phyloP scores from a whole-genome alignment of 2,113 vertebrate genomes.

The Piprites chloris region DNA sequence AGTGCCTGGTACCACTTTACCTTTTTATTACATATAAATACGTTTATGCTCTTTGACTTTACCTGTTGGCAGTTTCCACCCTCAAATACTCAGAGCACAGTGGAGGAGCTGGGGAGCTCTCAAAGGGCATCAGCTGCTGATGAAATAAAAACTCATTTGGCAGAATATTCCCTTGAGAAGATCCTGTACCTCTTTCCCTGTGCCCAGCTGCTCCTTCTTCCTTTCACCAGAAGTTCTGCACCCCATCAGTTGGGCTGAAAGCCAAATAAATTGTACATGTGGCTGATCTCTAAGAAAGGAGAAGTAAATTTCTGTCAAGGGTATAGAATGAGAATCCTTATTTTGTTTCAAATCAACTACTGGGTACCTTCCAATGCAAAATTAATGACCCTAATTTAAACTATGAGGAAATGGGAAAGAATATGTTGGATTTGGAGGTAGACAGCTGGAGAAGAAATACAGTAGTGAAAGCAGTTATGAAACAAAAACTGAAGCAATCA shows the following conservation, averaged over 20 bases:
- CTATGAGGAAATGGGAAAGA: background rate
- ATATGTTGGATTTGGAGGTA: background rate
- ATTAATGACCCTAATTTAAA: background rate
- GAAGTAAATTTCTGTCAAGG: background rate
- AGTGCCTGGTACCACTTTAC: background rate
- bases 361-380: background rate
- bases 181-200: background rate
- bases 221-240: conserved; percentile 1
- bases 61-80: background rate
- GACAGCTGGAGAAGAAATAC: conserved; percentile 46
- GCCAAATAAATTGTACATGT: background rate
- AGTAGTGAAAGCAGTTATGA: conserved; percentile 26
- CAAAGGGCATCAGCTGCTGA: background rate
- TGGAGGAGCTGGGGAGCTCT: background rate
- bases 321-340: background rate
- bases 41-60: background rate
- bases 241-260: background rate
- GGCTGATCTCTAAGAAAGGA: background rate
- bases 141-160: background rate
- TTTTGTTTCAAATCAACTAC: background rate
- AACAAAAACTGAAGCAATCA: conserved; percentile 39
- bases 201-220: conserved; percentile 17
- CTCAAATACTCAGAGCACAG: background rate
- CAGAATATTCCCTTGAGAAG: background rate
- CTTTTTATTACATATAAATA: background rate